phyloP scores from a whole-genome alignment of 2,113 vertebrate genomes.

The Columbina picui region DNA sequence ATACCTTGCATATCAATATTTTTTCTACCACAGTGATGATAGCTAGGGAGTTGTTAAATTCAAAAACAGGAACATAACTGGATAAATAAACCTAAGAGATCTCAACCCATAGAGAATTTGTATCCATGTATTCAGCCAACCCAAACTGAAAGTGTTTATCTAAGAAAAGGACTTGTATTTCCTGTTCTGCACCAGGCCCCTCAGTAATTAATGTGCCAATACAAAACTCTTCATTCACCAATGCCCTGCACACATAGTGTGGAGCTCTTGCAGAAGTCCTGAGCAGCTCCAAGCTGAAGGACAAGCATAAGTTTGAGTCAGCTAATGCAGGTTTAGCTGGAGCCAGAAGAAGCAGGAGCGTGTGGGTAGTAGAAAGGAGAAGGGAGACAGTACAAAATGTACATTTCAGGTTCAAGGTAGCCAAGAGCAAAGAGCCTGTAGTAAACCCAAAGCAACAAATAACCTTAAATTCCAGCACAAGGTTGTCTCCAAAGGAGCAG shows the following conservation, averaged over 20 bases:
- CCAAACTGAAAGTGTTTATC: slow-evolving; percentile 71
- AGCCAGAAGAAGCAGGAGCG: not conserved
- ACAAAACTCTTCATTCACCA: slow-evolving; percentile 53
- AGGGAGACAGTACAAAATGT: not conserved
- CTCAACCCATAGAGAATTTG: slow-evolving; percentile 27
- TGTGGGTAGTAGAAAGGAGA: not conserved
- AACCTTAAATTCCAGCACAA: not conserved
- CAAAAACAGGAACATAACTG: slow-evolving; percentile 49
- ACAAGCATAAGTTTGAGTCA: not conserved
- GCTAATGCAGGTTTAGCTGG: not conserved
- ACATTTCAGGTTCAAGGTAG: not conserved
- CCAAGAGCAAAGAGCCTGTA: not conserved
- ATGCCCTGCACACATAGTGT: not conserved
- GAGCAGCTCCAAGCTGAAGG: not conserved
- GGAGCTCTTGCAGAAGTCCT: not conserved
- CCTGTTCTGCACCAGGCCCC: slow-evolving; percentile 43
- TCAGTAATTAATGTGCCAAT: slow-evolving; percentile 28
- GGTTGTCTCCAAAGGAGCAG: not conserved
- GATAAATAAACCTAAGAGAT: slow-evolving; percentile 71
- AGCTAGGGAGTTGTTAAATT: slow-evolving; percentile 54
- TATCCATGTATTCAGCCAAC: slow-evolving; percentile 67
- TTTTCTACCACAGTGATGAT: slow-evolving; percentile 53
- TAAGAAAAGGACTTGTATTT: slow-evolving; percentile 65
- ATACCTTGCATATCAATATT: slow-evolving; percentile 56
- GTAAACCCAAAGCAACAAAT: not conserved